phyloP scores from a whole-genome alignment of 2,888 invertebrate species.

The Operophtera brumata region DNA sequence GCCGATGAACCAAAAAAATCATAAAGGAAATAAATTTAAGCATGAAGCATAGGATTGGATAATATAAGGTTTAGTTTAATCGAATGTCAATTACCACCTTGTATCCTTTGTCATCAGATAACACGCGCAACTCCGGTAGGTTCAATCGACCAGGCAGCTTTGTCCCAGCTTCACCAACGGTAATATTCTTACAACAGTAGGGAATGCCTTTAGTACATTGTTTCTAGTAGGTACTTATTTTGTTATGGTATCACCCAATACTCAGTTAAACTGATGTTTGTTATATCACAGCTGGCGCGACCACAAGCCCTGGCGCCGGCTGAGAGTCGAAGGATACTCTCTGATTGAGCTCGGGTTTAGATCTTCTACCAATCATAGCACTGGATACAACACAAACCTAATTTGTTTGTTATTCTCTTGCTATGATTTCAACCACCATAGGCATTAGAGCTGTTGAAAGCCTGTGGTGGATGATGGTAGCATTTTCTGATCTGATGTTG shows the following conservation, averaged over 20 bases:
- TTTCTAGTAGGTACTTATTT: background rate
- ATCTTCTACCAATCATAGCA: constrained; percentile 47
- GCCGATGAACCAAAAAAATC: too few species aligned
- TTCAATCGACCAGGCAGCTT: constrained; percentile 52
- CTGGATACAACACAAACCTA: constrained; percentile 37
- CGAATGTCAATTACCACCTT: background rate
- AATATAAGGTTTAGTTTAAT: too few species aligned
- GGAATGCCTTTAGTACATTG: background rate
- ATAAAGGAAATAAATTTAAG: too few species aligned
- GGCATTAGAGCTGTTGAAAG: constrained; percentile 36
- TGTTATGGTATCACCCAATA: background rate
- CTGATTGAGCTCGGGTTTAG: constrained; percentile 53
- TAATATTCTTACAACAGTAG: background rate
- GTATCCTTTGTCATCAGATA: constrained; percentile 26
- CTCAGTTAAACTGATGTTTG: constrained; percentile 41
- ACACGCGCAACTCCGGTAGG: constrained; percentile 56
- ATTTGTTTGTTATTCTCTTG: constrained; percentile 39
- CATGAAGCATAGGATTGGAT: too few species aligned
- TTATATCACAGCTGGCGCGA: constrained; percentile 59
- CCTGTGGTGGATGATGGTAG: constrained; percentile 45
- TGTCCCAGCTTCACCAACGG: constrained; percentile 30
- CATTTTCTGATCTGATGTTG: constrained; percentile 18
- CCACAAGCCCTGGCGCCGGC: constrained; percentile 57
- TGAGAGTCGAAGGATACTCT: constrained; percentile 62
- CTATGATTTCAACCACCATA: constrained; percentile 50